A percentile compares a stretch with the other conserved stretches of the same genome.
Conservation (phyloP, 2,888 invertebrate species). For the Cataglyphis albicans region DNA sequence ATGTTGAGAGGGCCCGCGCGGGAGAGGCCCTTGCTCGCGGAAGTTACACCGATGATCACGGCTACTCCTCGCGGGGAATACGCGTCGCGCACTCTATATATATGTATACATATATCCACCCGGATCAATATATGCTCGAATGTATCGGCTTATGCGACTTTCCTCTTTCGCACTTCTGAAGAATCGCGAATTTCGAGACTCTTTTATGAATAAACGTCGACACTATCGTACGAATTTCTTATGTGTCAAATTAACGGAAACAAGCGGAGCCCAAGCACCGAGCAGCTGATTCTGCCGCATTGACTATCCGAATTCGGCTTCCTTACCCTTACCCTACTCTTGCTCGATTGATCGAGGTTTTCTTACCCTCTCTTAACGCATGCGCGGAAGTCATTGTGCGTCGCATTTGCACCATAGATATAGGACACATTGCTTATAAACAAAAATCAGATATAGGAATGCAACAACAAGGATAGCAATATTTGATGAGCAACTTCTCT, state of each 20-base stretch:
- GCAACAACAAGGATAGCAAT: not conserved
- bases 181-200: too few relatives aligned
- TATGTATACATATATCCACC: not conserved
- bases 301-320: slow-evolving; percentile 59
- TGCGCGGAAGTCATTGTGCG: slow-evolving; percentile 45
- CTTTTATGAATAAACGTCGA: not conserved
- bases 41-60: not conserved
- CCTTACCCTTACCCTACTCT: slow-evolving; percentile 26
- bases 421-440: not conserved
- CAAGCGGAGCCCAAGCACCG: not conserved
- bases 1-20: slow-evolving; percentile 2
- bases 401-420: not conserved
- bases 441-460: not conserved
- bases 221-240: not conserved
- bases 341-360: not conserved
- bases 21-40: slow-evolving; percentile 10
- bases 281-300: slow-evolving; percentile 32
- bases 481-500: not conserved
- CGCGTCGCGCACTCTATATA: slow-evolving; percentile 15
- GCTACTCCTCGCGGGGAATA: not conserved
- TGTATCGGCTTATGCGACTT: slow-evolving; percentile 8
- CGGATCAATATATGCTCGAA: slow-evolving; percentile 33
- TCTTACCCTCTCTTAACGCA: slow-evolving; percentile 41
- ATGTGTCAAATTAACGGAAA: not conserved
- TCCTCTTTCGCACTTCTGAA: not conserved